Percentiles rank a stretch among this genome's conserved stretches.
Conservation (phyloP, 2,888 invertebrate species). For the Balanococcus diminutus region DNA sequence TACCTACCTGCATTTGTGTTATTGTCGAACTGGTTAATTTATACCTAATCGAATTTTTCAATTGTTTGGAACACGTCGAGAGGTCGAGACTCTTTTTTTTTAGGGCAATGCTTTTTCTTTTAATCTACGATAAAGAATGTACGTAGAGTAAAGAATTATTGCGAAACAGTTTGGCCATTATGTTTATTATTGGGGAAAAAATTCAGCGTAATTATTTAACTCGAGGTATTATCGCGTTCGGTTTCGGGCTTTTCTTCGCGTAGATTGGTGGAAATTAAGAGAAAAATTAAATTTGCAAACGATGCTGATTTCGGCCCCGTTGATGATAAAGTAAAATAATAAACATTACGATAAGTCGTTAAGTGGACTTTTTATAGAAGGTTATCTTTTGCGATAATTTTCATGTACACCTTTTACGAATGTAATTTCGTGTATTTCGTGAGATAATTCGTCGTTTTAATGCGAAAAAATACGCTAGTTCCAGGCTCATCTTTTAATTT, state of each 20-base stretch:
- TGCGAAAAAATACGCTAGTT: neutral
- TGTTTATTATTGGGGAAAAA: neutral
- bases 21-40: neutral
- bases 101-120: too few relatives aligned
- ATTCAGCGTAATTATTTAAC: neutral
- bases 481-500: neutral
- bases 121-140: too few relatives aligned
- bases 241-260: neutral
- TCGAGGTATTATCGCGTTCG: neutral
- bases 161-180: neutral
- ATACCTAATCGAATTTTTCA: neutral
- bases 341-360: neutral
- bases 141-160: too few relatives aligned
- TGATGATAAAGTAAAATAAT: constrained; percentile 12
- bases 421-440: constrained; percentile 23
- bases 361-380: constrained; percentile 31
- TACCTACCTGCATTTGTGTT: too few relatives aligned
- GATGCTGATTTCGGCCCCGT: constrained; percentile 31
- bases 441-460: neutral
- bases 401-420: constrained; percentile 1
- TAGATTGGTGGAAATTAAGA: neutral
- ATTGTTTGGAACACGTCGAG: neutral
- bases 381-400: constrained; percentile 35
- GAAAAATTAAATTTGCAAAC: constrained; percentile 29
- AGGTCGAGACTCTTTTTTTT: too few relatives aligned